A percentile compares a stretch with the other conserved stretches of the same genome.
Conservation (phyloP, 2,888 invertebrate species). For the Melipona bicolor region DNA sequence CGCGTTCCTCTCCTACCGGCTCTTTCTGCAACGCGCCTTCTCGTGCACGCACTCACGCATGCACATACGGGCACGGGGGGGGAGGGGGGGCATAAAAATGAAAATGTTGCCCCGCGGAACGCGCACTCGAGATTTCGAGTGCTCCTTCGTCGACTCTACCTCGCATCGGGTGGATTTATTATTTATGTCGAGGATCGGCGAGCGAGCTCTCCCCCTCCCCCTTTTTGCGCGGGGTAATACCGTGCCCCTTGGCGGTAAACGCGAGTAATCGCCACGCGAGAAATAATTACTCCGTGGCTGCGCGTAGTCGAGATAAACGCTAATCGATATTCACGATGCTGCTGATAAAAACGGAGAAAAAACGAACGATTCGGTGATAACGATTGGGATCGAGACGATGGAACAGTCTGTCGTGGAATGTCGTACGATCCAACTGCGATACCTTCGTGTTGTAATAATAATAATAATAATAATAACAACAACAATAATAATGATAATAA, state of each 20-base stretch:
- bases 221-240: background rate
- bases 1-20: background rate
- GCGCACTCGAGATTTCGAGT: conserved; percentile 59
- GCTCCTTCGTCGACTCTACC: conserved; percentile 33
- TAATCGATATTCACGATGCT: conserved; percentile 39
- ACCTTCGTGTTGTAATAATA: too few relatives aligned
- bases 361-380: conserved; percentile 15
- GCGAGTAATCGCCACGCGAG: background rate
- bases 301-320: conserved; percentile 35
- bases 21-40: background rate
- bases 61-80: conserved; percentile 15
- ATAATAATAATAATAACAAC: too few relatives aligned
- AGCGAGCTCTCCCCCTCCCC: conserved; percentile 5
- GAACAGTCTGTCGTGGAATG: background rate
- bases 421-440: background rate
- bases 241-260: background rate
- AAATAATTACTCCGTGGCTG: conserved; percentile 37
- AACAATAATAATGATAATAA: too few relatives aligned
- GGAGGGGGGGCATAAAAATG: conserved; percentile 50
- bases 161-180: conserved; percentile 50
- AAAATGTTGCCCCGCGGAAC: conserved; percentile 60
- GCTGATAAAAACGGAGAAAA: conserved; percentile 14
- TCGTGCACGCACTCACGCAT: background rate
- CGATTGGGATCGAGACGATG: conserved; percentile 3
- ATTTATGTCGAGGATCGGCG: conserved; percentile 44